These are phyloP conservation scores for Sphaeridia pumilis DNA, from an alignment of 2,888 invertebrate genomes.

Conservation along the genomic window DNA sequence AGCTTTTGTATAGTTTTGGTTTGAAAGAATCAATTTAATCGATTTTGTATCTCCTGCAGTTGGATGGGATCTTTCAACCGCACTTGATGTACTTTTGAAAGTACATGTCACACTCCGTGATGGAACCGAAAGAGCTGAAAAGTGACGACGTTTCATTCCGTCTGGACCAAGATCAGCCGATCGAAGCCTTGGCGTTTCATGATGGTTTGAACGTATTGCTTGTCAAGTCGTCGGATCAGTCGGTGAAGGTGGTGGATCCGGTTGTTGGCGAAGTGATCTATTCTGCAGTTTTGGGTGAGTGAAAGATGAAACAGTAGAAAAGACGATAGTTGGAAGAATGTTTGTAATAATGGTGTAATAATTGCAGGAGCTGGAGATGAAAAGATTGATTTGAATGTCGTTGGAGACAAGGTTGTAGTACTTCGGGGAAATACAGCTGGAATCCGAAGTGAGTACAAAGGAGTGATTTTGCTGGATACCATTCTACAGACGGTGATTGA, in stretches of 20 bases:
- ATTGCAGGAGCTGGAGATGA: neutral
- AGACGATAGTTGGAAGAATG: neutral
- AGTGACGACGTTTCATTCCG: constrained; percentile 2
- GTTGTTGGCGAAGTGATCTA: constrained; percentile 33
- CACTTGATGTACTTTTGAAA: no score
- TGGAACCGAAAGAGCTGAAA: constrained; percentile 11
- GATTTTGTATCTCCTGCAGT: no score
- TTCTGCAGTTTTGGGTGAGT: constrained; percentile 27
- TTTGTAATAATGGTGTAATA: constrained; percentile 1
- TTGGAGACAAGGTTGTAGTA: constrained; percentile 70
- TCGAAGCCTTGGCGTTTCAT: constrained; percentile 35
- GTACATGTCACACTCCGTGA: no score
- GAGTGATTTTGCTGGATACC: constrained; percentile 75
- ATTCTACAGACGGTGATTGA: constrained; percentile 71
- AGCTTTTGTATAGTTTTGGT: no score
- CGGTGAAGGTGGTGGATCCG: constrained; percentile 36
- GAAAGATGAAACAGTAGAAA: neutral
- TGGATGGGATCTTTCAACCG: no score
- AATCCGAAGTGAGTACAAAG: constrained; percentile 79
- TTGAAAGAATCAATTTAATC: no score
- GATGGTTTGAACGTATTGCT: constrained; percentile 37
- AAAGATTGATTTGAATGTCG: constrained; percentile 36
- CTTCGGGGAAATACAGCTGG: constrained; percentile 71
- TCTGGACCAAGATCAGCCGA: constrained; percentile 19
- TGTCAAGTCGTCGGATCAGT: constrained; percentile 32